These are phyloP conservation scores for Adoxophyes honmai DNA, from an alignment of 1,140 invertebrate genomes.

Conservation along the genomic window DNA sequence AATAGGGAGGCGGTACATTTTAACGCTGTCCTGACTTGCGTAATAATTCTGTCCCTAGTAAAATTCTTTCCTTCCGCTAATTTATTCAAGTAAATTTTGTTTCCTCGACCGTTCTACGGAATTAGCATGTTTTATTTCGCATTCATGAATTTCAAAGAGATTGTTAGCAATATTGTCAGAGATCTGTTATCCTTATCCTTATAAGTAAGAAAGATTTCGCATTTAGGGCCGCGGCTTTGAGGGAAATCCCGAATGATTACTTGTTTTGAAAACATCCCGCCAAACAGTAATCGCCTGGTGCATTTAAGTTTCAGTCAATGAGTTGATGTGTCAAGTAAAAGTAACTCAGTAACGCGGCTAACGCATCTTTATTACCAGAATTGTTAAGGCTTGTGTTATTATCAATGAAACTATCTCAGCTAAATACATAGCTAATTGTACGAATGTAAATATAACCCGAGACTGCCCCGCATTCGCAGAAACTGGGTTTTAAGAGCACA, in stretches of 20 bases:
- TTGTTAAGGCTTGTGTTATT: background rate
- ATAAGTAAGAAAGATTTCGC: constrained; percentile 28
- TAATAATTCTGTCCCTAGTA: constrained; percentile 25
- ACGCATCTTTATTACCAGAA: background rate
- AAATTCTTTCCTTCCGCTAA: constrained; percentile 30
- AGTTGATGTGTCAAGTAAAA: too few relatives aligned
- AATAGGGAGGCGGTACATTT: constrained; percentile 18
- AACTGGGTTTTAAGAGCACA: constrained; percentile 61
- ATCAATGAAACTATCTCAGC: constrained; percentile 1
- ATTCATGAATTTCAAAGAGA: constrained; percentile 40
- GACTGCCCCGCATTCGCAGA: constrained; percentile 42
- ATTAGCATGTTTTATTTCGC: constrained; percentile 43
- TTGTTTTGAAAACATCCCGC: constrained; percentile 19
- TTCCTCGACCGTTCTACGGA: constrained; percentile 32
- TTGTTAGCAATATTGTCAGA: constrained; percentile 35
- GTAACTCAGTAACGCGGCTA: too few relatives aligned
- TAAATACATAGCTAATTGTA: constrained; percentile 9
- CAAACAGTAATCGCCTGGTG: background rate
- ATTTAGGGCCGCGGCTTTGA: constrained; percentile 20
- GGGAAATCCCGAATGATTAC: constrained; percentile 31
- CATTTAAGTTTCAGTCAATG: background rate
- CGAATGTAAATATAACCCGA: constrained; percentile 22
- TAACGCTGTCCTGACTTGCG: constrained; percentile 21
- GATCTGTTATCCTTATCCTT: constrained; percentile 32
- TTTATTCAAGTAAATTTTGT: constrained; percentile 41